These are phyloP conservation scores for Siniperca undulata DNA, from an alignment of 2,797 vertebrate species.

Conservation along the genomic window DNA sequence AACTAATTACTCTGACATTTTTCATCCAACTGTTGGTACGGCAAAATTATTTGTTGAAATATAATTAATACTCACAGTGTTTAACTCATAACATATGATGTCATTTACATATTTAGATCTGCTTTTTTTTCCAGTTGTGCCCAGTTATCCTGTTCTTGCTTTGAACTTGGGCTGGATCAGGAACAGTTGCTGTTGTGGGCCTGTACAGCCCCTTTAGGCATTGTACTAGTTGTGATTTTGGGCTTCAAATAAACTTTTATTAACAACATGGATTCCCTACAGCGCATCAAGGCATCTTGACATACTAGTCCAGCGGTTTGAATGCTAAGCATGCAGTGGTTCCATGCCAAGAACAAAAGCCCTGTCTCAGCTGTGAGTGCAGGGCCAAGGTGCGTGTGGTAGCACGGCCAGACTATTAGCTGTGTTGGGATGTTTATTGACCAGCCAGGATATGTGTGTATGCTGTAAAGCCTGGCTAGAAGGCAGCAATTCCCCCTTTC, in stretches of 20 bases:
- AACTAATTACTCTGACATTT: neutral
- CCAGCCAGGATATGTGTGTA: slow-evolving; percentile 70
- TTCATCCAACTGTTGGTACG: neutral
- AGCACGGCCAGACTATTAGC: slow-evolving; percentile 78
- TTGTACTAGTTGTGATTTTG: slow-evolving; percentile 21
- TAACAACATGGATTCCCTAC: slow-evolving; percentile 52
- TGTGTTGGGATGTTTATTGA: slow-evolving; percentile 78
- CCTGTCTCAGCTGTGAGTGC: slow-evolving; percentile 70
- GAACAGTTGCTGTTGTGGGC: neutral
- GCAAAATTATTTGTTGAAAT: neutral
- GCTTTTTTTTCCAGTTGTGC: neutral
- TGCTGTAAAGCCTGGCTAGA: slow-evolving; percentile 76
- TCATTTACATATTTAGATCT: neutral
- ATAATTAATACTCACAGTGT: neutral
- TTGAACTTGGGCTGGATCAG: neutral
- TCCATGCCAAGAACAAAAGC: slow-evolving; percentile 81
- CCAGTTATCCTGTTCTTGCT: neutral
- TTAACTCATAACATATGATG: neutral
- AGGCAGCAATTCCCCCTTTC: slow-evolving; percentile 75
- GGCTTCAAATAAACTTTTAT: slow-evolving; percentile 32
- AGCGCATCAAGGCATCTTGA: slow-evolving; percentile 53
- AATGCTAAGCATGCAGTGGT: slow-evolving; percentile 81
- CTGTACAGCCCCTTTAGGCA: neutral
- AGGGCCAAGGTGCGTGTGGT: slow-evolving; percentile 66
- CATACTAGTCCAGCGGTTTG: slow-evolving; percentile 61